A percentile compares a stretch with the other conserved stretches of the same genome.
phyloP scores from a whole-genome alignment of 2,797 vertebrate species.

The Cynodonichthys magdalenae region DNA sequence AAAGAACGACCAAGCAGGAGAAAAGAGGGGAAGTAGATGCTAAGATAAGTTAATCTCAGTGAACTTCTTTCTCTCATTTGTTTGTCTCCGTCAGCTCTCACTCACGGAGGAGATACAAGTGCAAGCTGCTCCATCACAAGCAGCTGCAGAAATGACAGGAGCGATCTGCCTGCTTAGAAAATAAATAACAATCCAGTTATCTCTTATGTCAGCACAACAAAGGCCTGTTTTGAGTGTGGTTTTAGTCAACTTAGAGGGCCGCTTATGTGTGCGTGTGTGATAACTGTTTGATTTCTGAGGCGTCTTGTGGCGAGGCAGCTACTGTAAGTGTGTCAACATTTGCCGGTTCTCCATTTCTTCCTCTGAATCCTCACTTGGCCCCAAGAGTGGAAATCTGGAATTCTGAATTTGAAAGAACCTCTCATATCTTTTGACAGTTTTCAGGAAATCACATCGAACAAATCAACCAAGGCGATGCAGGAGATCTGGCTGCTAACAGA shows the following conservation, averaged over 20 bases:
- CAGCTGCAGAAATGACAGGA: constrained; percentile 72
- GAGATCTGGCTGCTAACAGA: constrained; percentile 73
- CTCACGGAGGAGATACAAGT: constrained; percentile 59
- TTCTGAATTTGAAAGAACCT: constrained; percentile 74
- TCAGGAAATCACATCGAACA: constrained; percentile 80
- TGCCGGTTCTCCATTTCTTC: constrained; percentile 71
- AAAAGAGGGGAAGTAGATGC: constrained; percentile 72
- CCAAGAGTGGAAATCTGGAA: constrained; percentile 75
- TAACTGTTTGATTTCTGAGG: constrained; percentile 78
- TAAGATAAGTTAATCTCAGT: constrained; percentile 76
- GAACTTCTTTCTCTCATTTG: constrained; percentile 77
- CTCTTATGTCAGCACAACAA: constrained; percentile 82
- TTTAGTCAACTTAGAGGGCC: constrained; percentile 80
- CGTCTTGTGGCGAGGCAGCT: constrained; percentile 76
- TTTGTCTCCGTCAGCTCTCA: constrained; percentile 72
- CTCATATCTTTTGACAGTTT: constrained; percentile 79
- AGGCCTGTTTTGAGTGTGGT: constrained; percentile 78
- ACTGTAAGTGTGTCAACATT: constrained; percentile 79
- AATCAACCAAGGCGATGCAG: constrained; percentile 67
- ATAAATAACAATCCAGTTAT: constrained; percentile 81
- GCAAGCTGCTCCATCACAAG: constrained; percentile 71
- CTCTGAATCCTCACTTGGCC: constrained; percentile 74
- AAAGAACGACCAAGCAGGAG: constrained; percentile 58
- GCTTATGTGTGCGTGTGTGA: constrained; percentile 67
- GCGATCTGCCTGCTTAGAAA: constrained; percentile 76